Evolutionary conservation across 2,888 invertebrate genomes (phyloP).

Genomic region (Ommatoiulus sabulosus): DNA sequence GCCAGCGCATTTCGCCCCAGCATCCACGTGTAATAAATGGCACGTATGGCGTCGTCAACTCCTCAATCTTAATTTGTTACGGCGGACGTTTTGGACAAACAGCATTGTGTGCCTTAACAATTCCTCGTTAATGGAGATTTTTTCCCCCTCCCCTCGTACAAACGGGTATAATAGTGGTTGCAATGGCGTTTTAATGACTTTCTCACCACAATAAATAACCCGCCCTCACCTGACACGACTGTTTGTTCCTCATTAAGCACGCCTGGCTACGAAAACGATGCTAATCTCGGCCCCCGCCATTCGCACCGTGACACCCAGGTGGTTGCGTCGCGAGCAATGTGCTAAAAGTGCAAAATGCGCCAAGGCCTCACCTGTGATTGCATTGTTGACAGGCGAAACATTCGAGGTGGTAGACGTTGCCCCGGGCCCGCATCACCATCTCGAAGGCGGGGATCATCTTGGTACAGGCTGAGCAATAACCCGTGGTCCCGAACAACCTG

Average conservation of each 20-base stretch:
- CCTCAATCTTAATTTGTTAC: constrained; percentile 43
- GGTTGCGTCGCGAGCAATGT: neutral
- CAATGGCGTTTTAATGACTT: constrained; percentile 38
- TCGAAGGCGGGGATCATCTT: constrained; percentile 95
- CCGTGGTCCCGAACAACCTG: constrained; percentile 90
- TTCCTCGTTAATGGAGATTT: constrained; percentile 43
- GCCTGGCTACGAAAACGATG: constrained; percentile 37
- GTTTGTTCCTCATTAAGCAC: constrained; percentile 39
- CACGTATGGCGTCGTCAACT: constrained; percentile 33
- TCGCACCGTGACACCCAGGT: constrained; percentile 18
- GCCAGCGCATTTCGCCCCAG: constrained; percentile 17
- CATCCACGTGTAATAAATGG: neutral
- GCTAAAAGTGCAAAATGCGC: neutral
- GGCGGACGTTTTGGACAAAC: constrained; percentile 32
- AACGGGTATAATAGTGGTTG: neutral
- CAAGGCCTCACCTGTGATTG: constrained; percentile 82
- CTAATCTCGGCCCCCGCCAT: constrained; percentile 38
- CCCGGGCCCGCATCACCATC: constrained; percentile 94
- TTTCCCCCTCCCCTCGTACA: neutral
- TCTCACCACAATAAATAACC: constrained; percentile 43
- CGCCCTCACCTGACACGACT: constrained; percentile 37
- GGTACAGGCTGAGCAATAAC: constrained; percentile 91
- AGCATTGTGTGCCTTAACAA: constrained; percentile 43
- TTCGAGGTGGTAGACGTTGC: constrained; percentile 92
- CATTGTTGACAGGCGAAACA: constrained; percentile 96